Percentiles rank a stretch among this genome's conserved stretches.
These are phyloP conservation scores for Trogon surrucura DNA, from an alignment of 2,113 vertebrate genomes.

Conservation along the genomic window DNA sequence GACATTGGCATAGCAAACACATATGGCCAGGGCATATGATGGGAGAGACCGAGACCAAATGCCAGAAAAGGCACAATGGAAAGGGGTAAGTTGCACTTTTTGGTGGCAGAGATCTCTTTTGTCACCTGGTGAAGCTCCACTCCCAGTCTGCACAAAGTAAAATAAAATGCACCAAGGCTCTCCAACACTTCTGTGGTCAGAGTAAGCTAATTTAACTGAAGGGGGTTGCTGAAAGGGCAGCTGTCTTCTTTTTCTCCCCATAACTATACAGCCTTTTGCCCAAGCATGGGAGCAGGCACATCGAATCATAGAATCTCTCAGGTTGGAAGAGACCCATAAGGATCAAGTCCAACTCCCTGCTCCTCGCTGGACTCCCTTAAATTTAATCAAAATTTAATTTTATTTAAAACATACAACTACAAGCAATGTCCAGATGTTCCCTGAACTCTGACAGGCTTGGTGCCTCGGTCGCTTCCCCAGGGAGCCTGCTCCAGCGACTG, in stretches of 20 bases:
- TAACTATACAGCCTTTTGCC: fast-evolving
- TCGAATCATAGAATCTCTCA: not conserved
- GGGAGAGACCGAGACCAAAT: not conserved
- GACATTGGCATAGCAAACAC: not conserved
- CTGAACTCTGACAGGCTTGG: not conserved
- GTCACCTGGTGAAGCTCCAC: not conserved
- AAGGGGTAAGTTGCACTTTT: not conserved
- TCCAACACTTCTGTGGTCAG: not conserved
- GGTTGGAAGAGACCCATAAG: not conserved
- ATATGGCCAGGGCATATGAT: not conserved
- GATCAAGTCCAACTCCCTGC: not conserved
- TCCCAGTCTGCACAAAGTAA: not conserved
- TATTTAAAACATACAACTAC: no score
- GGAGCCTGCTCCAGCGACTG: not conserved
- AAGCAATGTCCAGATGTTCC: not conserved
- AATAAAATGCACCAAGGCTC: not conserved
- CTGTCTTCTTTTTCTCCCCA: not conserved
- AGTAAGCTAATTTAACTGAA: not conserved
- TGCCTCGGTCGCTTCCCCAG: not conserved
- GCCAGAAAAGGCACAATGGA: not conserved
- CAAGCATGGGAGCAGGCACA: not conserved
- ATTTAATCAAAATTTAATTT: not conserved
- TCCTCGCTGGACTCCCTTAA: not conserved
- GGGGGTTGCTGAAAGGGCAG: not conserved
- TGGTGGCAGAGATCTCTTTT: not conserved